These are phyloP conservation scores for Gymnocheta viridis DNA, from an alignment of 2,888 invertebrate species.

Conservation along the genomic window DNA sequence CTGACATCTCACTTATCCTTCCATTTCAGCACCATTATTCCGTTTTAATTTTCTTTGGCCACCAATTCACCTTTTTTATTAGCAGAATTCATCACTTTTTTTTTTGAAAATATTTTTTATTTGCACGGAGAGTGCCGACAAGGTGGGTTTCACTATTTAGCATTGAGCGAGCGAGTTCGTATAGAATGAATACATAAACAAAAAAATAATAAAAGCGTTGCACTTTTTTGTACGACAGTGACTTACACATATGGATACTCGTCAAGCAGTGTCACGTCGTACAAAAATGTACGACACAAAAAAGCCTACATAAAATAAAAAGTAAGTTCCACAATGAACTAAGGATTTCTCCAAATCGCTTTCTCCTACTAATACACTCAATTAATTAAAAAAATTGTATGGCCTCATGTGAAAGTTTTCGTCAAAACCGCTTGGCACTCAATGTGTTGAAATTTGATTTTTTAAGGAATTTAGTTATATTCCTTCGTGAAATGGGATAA, in stretches of 20 bases:
- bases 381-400: no score
- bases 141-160: no score
- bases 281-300: conserved; percentile 33
- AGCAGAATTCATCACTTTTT: conserved; percentile 52
- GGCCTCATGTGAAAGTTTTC: no score
- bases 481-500: no score
- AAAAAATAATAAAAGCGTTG: conserved; percentile 25
- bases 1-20: conserved; percentile 38
- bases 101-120: conserved; percentile 36
- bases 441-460: no score
- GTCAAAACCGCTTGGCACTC: no score
- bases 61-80: conserved; percentile 32
- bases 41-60: conserved; percentile 30
- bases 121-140: conserved; percentile 25
- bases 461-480: no score
- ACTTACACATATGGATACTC: no score
- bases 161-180: no score
- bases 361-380: no score
- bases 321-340: background rate
- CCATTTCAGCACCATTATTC: conserved; percentile 23
- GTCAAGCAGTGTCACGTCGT: conserved; percentile 30
- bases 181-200: no score
- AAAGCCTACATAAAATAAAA: conserved; percentile 37
- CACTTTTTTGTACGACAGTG: conserved; percentile 33
- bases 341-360: no score